Evolutionary conservation across 2,888 invertebrate genomes (phyloP).

Genomic region (Hydropsyche betteni): DNA sequence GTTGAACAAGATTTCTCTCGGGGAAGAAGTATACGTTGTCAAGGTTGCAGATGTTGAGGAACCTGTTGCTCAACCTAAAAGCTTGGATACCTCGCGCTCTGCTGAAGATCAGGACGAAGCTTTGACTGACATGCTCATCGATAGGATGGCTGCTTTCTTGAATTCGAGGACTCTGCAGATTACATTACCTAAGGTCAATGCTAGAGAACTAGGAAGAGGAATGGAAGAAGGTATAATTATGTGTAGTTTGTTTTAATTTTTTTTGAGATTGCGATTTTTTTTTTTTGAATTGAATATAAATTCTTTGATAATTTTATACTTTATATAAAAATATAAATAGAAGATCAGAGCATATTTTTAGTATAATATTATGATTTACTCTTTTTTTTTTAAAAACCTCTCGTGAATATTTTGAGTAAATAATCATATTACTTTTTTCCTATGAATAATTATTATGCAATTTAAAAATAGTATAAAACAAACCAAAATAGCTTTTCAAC

Average conservation of each 20-base stretch:
- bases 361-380: too few species aligned
- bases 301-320: not conserved
- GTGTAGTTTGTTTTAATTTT: too few species aligned
- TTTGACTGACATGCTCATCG: constrained; percentile 74
- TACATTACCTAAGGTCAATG: constrained; percentile 76
- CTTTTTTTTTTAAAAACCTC: too few species aligned
- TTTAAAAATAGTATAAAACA: too few species aligned
- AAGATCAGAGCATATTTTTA: too few species aligned
- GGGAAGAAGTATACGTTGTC: constrained; percentile 75
- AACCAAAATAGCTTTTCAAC: too few species aligned
- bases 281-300: not conserved
- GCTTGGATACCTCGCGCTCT: constrained; percentile 74
- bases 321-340: too few species aligned
- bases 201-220: constrained; percentile 73
- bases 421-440: too few species aligned
- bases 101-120: constrained; percentile 73
- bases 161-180: constrained; percentile 81
- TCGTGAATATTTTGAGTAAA: too few species aligned
- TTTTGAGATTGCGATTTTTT: not conserved
- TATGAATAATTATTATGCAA: too few species aligned
- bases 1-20: constrained; percentile 71
- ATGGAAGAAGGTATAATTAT: constrained; percentile 76
- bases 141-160: constrained; percentile 75
- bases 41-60: constrained; percentile 63
- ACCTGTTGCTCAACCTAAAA: constrained; percentile 71